Conservation (phyloP, 2,888 invertebrate species). For the Frankliniella intonsa region DNA sequence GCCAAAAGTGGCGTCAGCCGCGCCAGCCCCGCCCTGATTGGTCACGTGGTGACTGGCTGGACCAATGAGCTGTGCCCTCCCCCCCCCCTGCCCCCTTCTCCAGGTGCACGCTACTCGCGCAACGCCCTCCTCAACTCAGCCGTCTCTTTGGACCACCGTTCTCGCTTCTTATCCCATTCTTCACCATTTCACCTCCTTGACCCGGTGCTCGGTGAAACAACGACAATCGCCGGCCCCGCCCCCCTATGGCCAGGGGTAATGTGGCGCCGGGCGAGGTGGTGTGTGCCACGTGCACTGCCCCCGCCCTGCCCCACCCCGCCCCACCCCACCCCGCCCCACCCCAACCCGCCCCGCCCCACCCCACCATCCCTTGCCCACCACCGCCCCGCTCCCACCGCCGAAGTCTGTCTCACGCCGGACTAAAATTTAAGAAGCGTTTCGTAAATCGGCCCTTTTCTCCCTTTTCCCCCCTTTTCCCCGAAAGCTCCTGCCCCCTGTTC, state of each 20-base stretch:
- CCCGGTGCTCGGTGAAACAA: too few relatives aligned
- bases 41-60: not conserved
- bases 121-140: too few relatives aligned
- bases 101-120: too few relatives aligned
- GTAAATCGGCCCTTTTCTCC: not conserved
- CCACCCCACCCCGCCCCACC: not conserved
- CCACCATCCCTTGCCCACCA: not conserved
- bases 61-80: not conserved
- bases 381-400: not conserved
- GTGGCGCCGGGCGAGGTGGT: too few relatives aligned
- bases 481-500: not conserved
- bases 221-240: too few relatives aligned
- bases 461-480: not conserved
- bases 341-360: not conserved
- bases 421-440: not conserved
- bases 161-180: too few relatives aligned
- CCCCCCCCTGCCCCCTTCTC: not conserved
- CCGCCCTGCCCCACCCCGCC: not conserved
- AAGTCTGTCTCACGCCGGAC: not conserved
- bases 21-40: not conserved
- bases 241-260: too few relatives aligned
- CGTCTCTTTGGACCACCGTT: too few relatives aligned
- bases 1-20: not conserved
- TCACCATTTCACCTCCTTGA: too few relatives aligned
- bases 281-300: not conserved